Conservation (phyloP, 2,113 vertebrate genomes). For the cattle (Bos taurus) region ARS-UCD2.0 NC_037350.1:11084501-11085000, state of each 20-base stretch:
- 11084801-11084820: neutral
- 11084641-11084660: neutral
- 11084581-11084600: neutral
- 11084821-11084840: neutral
- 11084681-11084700: neutral
- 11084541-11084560: neutral
- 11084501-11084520: neutral
- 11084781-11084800: neutral
- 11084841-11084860: neutral
- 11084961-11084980: neutral
- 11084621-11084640: neutral
- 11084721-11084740: neutral
- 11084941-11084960: neutral
- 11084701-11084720: neutral
- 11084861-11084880: neutral
- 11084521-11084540: neutral
- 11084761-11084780: neutral
- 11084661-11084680: neutral
- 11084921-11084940: neutral
- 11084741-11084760: neutral
- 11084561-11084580: neutral
- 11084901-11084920: neutral
- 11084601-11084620: neutral
- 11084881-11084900: neutral
- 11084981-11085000: neutral